Conservation (phyloP, 1,140 invertebrate species). For the Bombus balteatus region DNA sequence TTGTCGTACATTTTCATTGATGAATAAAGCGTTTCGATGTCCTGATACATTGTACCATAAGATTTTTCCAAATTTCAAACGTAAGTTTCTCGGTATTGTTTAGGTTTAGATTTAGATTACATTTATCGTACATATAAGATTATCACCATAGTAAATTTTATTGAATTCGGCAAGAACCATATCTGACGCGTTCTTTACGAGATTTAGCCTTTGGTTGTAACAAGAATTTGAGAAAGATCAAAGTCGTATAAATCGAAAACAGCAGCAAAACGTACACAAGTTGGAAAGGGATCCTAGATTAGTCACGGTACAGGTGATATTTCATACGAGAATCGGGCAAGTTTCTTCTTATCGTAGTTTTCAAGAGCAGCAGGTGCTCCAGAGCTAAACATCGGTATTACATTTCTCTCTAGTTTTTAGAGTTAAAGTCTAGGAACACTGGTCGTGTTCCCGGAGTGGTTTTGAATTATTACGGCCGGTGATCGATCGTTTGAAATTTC, state of each 20-base stretch:
- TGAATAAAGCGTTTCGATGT: too few relatives aligned
- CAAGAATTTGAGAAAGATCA: too few relatives aligned
- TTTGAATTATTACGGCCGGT: neutral
- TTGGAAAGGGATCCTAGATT: neutral
- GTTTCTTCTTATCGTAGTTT: conserved; percentile 16
- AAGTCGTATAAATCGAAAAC: neutral
- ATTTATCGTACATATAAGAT: too few relatives aligned
- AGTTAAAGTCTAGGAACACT: neutral
- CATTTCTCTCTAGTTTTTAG: neutral
- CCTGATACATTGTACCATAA: too few relatives aligned
- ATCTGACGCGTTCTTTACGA: too few relatives aligned
- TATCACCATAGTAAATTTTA: too few relatives aligned
- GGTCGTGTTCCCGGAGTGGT: neutral
- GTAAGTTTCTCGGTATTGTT: too few relatives aligned
- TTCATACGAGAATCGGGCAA: conserved; percentile 3
- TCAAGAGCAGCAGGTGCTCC: conserved; percentile 15
- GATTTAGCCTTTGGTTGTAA: neutral
- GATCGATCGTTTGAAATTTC: neutral
- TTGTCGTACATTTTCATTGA: too few relatives aligned
- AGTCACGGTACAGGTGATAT: neutral
- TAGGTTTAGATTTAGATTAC: too few relatives aligned
- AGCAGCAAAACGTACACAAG: neutral
- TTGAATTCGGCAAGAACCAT: too few relatives aligned
- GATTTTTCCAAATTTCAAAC: too few relatives aligned
- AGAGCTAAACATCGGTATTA: neutral